phyloP scores from a whole-genome alignment of 2,113 vertebrate genomes.

The Nannospalax galili region DNA sequence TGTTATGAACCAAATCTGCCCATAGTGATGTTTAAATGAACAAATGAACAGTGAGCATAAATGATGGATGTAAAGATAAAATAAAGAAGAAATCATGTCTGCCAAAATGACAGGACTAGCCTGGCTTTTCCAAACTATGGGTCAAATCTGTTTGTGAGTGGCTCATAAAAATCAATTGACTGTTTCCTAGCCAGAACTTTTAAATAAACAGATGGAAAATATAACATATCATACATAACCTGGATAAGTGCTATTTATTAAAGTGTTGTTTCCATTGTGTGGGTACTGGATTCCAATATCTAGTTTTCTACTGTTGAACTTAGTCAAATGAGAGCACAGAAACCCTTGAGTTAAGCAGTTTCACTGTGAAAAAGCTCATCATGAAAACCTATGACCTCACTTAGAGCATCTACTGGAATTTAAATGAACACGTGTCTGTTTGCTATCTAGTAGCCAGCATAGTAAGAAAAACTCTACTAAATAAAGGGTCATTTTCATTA shows the following conservation, averaged over 20 bases:
- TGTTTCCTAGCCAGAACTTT: not conserved
- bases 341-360: not conserved
- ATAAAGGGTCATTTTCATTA: not conserved
- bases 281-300: not conserved
- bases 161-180: constrained; percentile 6
- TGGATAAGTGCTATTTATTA: not conserved
- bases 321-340: not conserved
- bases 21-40: not conserved
- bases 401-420: not conserved
- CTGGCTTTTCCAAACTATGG: not conserved
- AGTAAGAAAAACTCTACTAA: not conserved
- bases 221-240: not conserved
- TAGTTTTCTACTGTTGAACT: not conserved
- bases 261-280: not conserved
- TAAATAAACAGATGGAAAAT: not conserved
- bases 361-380: not conserved
- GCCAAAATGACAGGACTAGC: not conserved
- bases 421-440: not conserved
- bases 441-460: not conserved
- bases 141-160: not conserved
- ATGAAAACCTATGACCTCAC: not conserved
- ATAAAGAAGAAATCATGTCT: not conserved
- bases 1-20: not conserved
- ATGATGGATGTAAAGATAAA: not conserved
- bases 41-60: not conserved